These are phyloP conservation scores for Megamerina dolium DNA, from an alignment of 2,888 invertebrate genomes.

Conservation along the genomic window DNA sequence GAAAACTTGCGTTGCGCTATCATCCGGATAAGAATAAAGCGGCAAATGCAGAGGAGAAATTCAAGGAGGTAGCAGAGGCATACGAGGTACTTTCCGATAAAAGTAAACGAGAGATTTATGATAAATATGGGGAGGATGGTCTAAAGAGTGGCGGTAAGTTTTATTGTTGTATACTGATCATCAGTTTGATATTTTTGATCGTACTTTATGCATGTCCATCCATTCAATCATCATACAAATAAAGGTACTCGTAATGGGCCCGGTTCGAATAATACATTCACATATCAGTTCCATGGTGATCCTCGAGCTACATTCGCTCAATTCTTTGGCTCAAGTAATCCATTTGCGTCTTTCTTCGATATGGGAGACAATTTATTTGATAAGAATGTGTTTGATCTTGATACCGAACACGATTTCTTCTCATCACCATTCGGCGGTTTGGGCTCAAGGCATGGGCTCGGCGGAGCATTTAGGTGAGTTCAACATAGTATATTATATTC, in stretches of 20 bases:
- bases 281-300: slow-evolving; percentile 92
- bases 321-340: slow-evolving; percentile 94
- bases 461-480: slow-evolving; percentile 58
- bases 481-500: slow-evolving; percentile 15
- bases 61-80: slow-evolving; percentile 96
- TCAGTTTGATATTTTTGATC: too few species aligned
- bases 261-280: slow-evolving; percentile 60
- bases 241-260: slow-evolving; percentile 58
- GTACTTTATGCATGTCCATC: too few species aligned
- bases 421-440: slow-evolving; percentile 70
- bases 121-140: slow-evolving; percentile 89
- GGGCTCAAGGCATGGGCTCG: slow-evolving; percentile 63
- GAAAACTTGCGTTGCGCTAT: slow-evolving; percentile 93
- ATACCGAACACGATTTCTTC: slow-evolving; percentile 74
- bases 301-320: slow-evolving; percentile 95
- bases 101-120: slow-evolving; percentile 92
- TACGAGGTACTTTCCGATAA: slow-evolving; percentile 96
- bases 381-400: slow-evolving; percentile 64
- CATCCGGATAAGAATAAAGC: slow-evolving; percentile 99
- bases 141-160: slow-evolving; percentile 68
- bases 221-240: slow-evolving; percentile 1
- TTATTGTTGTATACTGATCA: too few species aligned
- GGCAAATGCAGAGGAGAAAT: slow-evolving; percentile 90
- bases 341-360: slow-evolving; percentile 86
- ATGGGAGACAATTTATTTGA: slow-evolving; percentile 59